These are phyloP conservation scores for Amphibalanus amphitrite DNA, from an alignment of 1,140 invertebrate genomes.

Conservation along the genomic window DNA sequence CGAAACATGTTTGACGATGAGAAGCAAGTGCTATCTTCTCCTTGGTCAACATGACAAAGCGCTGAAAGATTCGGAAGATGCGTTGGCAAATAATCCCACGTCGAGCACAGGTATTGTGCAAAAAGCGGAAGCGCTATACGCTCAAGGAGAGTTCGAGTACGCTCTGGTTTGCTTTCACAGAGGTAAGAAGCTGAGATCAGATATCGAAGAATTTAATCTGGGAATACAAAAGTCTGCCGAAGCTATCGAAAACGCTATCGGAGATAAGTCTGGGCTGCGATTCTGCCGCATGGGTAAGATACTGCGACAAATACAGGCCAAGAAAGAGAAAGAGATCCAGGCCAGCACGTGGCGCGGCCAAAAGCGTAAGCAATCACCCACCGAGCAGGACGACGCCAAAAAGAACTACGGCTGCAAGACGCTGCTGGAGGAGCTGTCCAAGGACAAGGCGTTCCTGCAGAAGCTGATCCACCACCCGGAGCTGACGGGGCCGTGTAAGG, in stretches of 20 bases:
- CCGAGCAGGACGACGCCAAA: background rate
- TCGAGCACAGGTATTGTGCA: background rate
- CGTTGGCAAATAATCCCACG: background rate
- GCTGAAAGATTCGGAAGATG: background rate
- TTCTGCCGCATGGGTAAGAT: background rate
- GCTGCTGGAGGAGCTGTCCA: background rate
- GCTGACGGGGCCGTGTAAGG: background rate
- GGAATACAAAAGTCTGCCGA: background rate
- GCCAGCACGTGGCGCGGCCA: background rate
- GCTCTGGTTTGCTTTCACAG: background rate
- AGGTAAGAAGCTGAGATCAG: background rate
- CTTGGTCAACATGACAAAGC: background rate
- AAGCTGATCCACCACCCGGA: background rate
- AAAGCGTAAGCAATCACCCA: background rate
- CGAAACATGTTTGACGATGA: background rate
- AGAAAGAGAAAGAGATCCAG: background rate
- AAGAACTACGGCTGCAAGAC: background rate
- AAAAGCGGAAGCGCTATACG: background rate
- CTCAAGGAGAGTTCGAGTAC: background rate
- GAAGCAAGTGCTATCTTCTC: background rate
- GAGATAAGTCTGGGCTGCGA: background rate
- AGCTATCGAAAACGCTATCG: background rate
- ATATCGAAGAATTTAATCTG: background rate
- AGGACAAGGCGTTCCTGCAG: background rate
- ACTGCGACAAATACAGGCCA: background rate